Evolutionary conservation across 2,113 vertebrate genomes (phyloP).

Genomic region (Willisornis vidua): DNA sequence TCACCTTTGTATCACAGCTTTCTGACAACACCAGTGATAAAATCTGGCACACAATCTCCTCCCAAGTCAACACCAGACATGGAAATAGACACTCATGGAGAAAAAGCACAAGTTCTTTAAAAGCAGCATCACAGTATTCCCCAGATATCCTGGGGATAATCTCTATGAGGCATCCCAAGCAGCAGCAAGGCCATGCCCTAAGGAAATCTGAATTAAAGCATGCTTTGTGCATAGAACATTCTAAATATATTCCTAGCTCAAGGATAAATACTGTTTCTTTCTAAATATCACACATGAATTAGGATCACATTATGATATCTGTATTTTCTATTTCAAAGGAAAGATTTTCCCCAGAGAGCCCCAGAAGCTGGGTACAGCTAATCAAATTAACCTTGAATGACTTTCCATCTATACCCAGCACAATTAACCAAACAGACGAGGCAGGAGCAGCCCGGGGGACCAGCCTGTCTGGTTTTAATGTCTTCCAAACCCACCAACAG

Average conservation of each 20-base stretch:
- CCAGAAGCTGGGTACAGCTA: background rate
- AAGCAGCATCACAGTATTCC: background rate
- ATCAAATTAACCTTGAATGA: background rate
- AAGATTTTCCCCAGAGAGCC: background rate
- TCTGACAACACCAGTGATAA: background rate
- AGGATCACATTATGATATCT: background rate
- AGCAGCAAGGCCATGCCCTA: background rate
- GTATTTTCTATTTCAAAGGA: background rate
- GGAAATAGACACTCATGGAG: background rate
- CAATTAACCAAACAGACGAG: background rate
- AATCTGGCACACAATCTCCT: background rate
- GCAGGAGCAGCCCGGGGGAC: background rate
- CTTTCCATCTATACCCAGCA: background rate
- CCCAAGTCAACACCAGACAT: background rate
- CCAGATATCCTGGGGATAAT: background rate
- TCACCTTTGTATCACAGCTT: background rate
- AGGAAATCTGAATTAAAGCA: background rate
- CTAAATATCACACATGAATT: background rate
- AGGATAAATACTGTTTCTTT: background rate
- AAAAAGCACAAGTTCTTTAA: slow-evolving; percentile 3
- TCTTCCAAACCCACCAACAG: background rate
- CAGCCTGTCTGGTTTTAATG: background rate
- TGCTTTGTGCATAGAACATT: background rate
- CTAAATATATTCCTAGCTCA: background rate
- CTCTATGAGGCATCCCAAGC: background rate